Evolutionary conservation across 2,888 invertebrate species (phyloP).

Genomic region (Hypena proboscidalis): DNA sequence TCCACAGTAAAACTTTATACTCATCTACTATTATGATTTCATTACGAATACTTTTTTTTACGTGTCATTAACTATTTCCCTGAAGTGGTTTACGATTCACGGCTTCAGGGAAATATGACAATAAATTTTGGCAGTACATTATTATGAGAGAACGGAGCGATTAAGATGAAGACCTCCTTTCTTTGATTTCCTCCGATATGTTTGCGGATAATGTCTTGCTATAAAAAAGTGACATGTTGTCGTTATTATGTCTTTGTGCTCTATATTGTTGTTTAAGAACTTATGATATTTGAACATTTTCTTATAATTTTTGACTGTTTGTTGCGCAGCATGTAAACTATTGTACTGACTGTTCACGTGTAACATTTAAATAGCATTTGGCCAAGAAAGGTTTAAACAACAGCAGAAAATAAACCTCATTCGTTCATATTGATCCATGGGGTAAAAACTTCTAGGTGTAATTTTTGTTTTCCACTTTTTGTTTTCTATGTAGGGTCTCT

Average conservation of each 20-base stretch:
- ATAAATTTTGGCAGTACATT: constrained; percentile 35
- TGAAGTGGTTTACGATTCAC: constrained; percentile 43
- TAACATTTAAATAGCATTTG: too few relatives aligned
- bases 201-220: constrained; percentile 37
- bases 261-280: background rate
- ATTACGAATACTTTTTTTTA: constrained; percentile 35
- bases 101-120: constrained; percentile 34
- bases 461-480: too few relatives aligned
- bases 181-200: constrained; percentile 35
- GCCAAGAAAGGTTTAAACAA: too few relatives aligned
- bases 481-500: too few relatives aligned
- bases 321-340: too few relatives aligned
- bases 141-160: constrained; percentile 36
- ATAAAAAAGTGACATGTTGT: constrained; percentile 16
- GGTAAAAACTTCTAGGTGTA: too few relatives aligned
- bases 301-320: too few relatives aligned
- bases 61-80: constrained; percentile 47
- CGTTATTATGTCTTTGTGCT: constrained; percentile 4
- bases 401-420: too few relatives aligned
- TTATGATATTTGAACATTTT: background rate
- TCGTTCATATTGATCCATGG: too few relatives aligned
- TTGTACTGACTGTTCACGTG: too few relatives aligned
- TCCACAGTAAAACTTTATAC: constrained; percentile 3
- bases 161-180: constrained; percentile 46
- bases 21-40: constrained; percentile 14